Evolutionary conservation across 2,888 invertebrate species (phyloP).

Genomic region (Cotesia congregata): DNA sequence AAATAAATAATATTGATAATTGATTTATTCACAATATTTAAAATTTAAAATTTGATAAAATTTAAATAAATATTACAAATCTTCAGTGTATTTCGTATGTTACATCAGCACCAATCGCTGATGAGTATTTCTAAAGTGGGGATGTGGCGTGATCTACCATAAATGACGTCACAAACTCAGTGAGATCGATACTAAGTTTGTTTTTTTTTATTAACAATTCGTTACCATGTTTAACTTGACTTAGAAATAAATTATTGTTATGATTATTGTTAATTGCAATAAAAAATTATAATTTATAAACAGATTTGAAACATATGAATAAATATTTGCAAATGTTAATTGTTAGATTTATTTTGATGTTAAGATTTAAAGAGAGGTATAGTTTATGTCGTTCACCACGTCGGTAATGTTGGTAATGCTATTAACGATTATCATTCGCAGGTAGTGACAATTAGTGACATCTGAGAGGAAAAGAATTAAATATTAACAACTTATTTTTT

Average conservation of each 20-base stretch:
- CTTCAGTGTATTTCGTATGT: conserved; percentile 43
- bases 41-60: neutral
- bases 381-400: neutral
- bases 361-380: neutral
- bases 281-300: neutral
- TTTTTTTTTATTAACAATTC: neutral
- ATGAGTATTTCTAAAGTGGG: conserved; percentile 58
- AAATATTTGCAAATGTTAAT: too few species aligned
- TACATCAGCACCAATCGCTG: conserved; percentile 63
- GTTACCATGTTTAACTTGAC: neutral
- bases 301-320: too few species aligned
- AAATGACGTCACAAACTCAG: conserved; percentile 62
- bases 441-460: neutral
- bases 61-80: conserved; percentile 34
- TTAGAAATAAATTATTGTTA: neutral
- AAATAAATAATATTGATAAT: too few species aligned
- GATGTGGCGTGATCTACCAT: conserved; percentile 69
- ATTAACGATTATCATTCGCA: neutral
- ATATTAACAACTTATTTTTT: neutral
- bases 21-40: too few species aligned
- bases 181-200: conserved; percentile 45
- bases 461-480: neutral
- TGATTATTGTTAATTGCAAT: neutral
- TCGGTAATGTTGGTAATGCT: neutral
- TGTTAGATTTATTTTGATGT: too few species aligned